These are phyloP conservation scores for Parasteatoda lunata DNA, from an alignment of 2,888 invertebrate species.

Conservation along the genomic window DNA sequence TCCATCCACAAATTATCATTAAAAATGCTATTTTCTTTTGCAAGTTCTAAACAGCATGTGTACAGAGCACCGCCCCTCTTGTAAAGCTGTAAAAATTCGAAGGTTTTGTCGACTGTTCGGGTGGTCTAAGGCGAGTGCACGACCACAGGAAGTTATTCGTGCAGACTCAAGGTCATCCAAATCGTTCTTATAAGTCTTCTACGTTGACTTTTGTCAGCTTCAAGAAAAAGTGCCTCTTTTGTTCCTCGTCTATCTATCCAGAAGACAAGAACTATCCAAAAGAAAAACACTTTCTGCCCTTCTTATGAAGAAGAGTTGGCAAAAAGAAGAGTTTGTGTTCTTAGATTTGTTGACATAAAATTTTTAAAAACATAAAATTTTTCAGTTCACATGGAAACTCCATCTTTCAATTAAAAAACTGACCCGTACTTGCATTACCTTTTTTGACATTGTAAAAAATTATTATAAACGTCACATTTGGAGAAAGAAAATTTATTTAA, in stretches of 20 bases:
- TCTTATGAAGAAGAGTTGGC: background rate
- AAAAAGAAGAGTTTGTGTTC: background rate
- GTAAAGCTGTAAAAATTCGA: background rate
- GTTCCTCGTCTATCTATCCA: background rate
- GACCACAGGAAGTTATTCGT: background rate
- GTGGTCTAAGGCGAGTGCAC: background rate
- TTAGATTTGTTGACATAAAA: background rate
- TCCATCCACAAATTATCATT: too few relatives aligned
- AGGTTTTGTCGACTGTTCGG: background rate
- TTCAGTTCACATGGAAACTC: too few relatives aligned
- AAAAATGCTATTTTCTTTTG: too few relatives aligned
- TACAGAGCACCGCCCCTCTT: background rate
- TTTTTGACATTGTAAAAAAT: too few relatives aligned
- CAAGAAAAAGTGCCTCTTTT: background rate
- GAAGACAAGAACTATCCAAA: conserved; percentile 8
- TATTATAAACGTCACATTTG: too few relatives aligned
- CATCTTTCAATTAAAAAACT: too few relatives aligned
- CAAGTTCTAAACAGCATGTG: too few relatives aligned
- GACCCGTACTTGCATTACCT: too few relatives aligned
- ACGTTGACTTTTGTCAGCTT: background rate
- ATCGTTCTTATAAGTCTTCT: background rate
- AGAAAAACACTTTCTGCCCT: conserved; percentile 1
- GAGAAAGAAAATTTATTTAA: too few relatives aligned
- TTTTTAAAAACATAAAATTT: too few relatives aligned
- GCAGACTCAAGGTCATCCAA: background rate